Evolutionary conservation across 2,888 invertebrate species (phyloP).

Genomic region (Trypoxylon attenuatum): DNA sequence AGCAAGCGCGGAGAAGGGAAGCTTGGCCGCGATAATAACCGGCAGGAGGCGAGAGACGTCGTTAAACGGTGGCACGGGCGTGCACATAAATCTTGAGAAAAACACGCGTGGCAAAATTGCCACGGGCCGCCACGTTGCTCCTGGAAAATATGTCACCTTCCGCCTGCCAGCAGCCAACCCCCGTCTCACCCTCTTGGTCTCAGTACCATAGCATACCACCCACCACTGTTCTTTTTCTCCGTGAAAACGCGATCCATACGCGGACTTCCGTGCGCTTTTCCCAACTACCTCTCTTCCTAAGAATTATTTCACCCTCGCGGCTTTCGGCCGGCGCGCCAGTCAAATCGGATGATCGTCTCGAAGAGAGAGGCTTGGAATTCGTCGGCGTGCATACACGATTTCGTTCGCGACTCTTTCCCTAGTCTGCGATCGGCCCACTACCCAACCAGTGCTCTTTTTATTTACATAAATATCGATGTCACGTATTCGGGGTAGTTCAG

Average conservation of each 20-base stretch:
- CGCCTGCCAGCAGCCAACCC: conserved; percentile 9
- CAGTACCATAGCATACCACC: background rate
- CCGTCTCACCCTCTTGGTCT: background rate
- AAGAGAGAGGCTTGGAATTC: background rate
- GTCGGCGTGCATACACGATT: background rate
- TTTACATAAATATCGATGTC: background rate
- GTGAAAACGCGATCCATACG: background rate
- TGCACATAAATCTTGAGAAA: conserved; percentile 66
- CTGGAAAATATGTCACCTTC: conserved; percentile 64
- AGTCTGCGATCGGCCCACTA: no score
- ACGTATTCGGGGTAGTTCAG: background rate
- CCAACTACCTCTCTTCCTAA: no score
- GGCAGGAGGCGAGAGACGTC: conserved; percentile 47
- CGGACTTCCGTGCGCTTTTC: background rate
- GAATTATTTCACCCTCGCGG: no score
- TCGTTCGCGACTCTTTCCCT: no score
- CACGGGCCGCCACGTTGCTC: conserved; percentile 50
- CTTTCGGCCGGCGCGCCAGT: no score
- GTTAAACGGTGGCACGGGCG: conserved; percentile 55
- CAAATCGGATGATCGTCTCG: no score
- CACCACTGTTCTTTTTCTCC: background rate
- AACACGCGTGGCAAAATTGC: conserved; percentile 70
- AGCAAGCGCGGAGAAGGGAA: conserved; percentile 1
- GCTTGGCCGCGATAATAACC: conserved; percentile 47
- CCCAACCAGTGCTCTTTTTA: background rate